Base-by-base conservation (phyloP, 30 jellyfish, hydroid and myxozoan genomes). In the Turritopsis rubra region DNA sequence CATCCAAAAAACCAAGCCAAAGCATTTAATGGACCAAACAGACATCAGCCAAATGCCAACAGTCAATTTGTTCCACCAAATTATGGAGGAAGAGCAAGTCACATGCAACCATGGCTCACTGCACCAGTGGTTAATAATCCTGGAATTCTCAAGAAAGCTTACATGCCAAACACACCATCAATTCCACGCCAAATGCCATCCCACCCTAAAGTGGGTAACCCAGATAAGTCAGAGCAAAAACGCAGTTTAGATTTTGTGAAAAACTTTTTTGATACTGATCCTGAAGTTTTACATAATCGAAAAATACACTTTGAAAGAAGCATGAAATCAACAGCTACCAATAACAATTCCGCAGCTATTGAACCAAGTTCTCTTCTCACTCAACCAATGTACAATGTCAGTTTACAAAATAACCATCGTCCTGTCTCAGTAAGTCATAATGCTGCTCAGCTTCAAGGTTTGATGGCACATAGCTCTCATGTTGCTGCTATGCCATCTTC, bases 201-300 rank as follows among this genome's bases (percentile, higher is more conserved):
- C 16, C 0, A 23, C 30, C 9, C 28, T n/a, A 74, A n/a, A 22
- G 18, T 52, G 24, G 82, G 19, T 24, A 28, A 27, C 26, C 54
- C 82, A 8, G 87, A 80, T 65, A 80, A 80, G 54, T 31, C 54
- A 16, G 87, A 80, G n/a, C 84, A 82, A 21, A 82, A 82, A 28
- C 71, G 75, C 22, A 82, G 88, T 71, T 72, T 82, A 9, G 88
- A 82, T 82, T 82, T 82, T 82, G 88, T 82, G 65, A 82, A 82
- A 28, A 82, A 82, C 21, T 82, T 82, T 29, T 82, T 82, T 66
- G 28, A 82, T 31, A 82, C 29, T 25, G 88, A 82, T 54, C 88
- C 88, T 29, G 88, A 82, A 28, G 88, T 82, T 26, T 68, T 22
- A 29, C 65, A 82, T 71, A 82, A 82, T 52, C 84, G 88, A 16